These are phyloP conservation scores for Liasis olivaceus DNA, from an alignment of 2,797 vertebrate genomes.

Conservation along the genomic window DNA sequence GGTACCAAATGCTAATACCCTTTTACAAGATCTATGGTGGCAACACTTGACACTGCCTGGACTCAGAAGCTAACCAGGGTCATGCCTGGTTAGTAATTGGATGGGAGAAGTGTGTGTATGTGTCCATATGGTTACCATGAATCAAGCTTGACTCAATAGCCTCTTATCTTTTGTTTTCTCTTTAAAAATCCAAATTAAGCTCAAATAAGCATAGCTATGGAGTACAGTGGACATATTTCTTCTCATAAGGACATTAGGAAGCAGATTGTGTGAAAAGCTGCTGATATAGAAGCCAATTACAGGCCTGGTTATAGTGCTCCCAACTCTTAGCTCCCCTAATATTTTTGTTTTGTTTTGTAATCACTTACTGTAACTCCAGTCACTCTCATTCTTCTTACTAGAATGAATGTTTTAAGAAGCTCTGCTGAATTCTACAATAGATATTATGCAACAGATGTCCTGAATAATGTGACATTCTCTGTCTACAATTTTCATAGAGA, in stretches of 20 bases:
- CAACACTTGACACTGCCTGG: not conserved
- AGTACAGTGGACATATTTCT: too few species aligned
- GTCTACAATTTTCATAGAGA: slow-evolving; percentile 11
- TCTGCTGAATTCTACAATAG: not conserved
- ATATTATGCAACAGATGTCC: not conserved
- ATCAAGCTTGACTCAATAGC: too few species aligned
- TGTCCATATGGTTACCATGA: not conserved
- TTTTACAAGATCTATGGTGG: not conserved
- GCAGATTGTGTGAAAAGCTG: too few species aligned
- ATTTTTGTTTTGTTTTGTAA: not conserved
- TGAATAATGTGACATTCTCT: not conserved
- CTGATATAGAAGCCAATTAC: too few species aligned
- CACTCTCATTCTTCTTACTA: not conserved
- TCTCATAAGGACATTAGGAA: too few species aligned
- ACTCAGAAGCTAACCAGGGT: too few species aligned
- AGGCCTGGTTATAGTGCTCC: too few species aligned
- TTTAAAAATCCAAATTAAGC: too few species aligned
- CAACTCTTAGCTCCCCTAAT: too few species aligned
- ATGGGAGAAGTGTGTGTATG: not conserved
- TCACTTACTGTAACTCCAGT: not conserved
- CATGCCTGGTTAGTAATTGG: not conserved
- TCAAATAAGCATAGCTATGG: too few species aligned
- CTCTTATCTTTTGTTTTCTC: too few species aligned
- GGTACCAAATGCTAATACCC: too few species aligned
- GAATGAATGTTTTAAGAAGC: not conserved